phyloP scores from a whole-genome alignment of 2,113 vertebrate species.

The Cyanoliseus patagonus region DNA sequence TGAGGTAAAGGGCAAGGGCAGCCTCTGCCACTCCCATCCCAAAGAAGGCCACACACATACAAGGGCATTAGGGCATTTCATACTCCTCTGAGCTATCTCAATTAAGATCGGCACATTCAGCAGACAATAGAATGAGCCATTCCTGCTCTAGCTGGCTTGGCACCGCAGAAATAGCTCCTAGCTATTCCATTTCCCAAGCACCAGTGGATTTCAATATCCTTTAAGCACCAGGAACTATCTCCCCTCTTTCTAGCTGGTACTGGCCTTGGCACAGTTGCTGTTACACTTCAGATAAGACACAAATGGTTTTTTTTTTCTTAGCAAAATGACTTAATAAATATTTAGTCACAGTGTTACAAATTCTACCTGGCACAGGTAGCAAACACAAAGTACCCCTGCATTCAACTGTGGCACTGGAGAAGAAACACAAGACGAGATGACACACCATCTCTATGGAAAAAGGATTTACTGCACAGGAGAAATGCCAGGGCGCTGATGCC shows the following conservation, averaged over 20 bases:
- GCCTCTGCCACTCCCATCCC: neutral
- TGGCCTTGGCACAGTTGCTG: neutral
- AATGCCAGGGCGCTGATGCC: neutral
- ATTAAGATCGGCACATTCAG: neutral
- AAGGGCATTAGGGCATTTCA: slow-evolving; percentile 24
- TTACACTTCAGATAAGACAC: neutral
- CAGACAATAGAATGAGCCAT: slow-evolving; percentile 3
- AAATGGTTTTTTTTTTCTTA: neutral
- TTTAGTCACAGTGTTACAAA: neutral
- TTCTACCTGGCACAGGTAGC: neutral
- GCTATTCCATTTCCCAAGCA: slow-evolving; percentile 15
- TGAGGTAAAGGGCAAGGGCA: slow-evolving; percentile 14
- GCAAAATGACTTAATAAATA: neutral
- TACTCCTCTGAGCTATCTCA: neutral
- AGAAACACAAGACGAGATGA: neutral
- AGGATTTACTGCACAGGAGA: neutral
- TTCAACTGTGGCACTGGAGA: neutral
- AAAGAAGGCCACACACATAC: neutral
- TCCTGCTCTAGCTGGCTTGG: slow-evolving; percentile 1
- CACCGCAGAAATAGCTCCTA: slow-evolving; percentile 1
- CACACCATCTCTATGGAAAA: neutral
- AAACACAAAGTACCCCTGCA: neutral
- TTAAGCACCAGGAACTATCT: neutral
- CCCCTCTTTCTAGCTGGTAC: neutral
- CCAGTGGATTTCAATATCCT: slow-evolving; percentile 15